Conservation (phyloP, 2,888 invertebrate genomes). For the Odontothrips loti region DNA sequence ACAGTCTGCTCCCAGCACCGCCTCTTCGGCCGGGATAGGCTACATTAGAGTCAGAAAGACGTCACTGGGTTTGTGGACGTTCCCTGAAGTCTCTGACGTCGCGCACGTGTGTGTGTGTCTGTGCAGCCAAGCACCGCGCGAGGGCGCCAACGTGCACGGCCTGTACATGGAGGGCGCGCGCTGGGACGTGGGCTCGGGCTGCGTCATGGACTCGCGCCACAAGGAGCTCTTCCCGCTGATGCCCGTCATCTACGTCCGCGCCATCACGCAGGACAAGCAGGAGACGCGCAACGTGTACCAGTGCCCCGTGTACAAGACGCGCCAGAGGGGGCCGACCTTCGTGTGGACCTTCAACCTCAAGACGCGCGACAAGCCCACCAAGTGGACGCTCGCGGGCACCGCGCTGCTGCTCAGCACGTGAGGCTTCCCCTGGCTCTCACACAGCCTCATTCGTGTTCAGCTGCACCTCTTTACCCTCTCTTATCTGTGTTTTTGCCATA, state of each 20-base stretch:
- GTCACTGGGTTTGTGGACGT: too few relatives aligned
- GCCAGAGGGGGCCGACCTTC: constrained; percentile 81
- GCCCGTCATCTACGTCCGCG: constrained; percentile 86
- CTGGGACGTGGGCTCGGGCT: constrained; percentile 76
- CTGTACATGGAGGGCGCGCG: constrained; percentile 91
- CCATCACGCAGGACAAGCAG: constrained; percentile 82
- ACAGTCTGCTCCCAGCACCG: too few relatives aligned
- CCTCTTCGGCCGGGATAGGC: too few relatives aligned
- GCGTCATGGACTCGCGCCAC: constrained; percentile 75
- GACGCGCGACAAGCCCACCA: constrained; percentile 80
- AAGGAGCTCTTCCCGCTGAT: constrained; percentile 87
- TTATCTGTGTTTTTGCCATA: too few relatives aligned
- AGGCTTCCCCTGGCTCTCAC: background rate
- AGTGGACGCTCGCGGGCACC: constrained; percentile 92
- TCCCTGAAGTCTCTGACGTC: too few relatives aligned
- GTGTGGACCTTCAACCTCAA: constrained; percentile 95
- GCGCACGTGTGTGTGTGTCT: background rate
- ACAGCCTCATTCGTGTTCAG: too few relatives aligned
- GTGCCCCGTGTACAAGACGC: constrained; percentile 91
- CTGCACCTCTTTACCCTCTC: too few relatives aligned
- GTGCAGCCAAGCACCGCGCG: constrained; percentile 70
- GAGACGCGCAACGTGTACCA: constrained; percentile 83
- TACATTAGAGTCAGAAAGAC: too few relatives aligned
- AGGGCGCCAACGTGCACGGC: constrained; percentile 86
- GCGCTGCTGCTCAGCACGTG: constrained; percentile 82